Conservation (phyloP, 2,113 vertebrate species). For the Tragelaphus strepsiceros region DNA sequence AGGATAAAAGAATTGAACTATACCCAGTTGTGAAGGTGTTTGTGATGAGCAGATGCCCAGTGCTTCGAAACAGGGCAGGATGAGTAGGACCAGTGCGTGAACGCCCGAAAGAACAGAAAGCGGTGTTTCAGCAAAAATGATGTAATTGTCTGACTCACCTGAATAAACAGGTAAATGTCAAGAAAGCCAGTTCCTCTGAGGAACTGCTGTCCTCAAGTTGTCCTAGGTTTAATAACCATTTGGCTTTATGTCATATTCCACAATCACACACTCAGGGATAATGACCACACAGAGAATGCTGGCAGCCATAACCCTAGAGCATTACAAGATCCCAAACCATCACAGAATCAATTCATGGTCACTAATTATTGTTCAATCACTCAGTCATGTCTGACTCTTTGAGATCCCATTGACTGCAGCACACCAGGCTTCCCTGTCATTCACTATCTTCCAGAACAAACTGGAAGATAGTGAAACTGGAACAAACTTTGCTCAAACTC, state of each 20-base stretch:
- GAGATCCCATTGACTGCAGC: background rate
- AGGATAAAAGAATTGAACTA: background rate
- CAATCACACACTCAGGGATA: background rate
- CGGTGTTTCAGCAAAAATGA: background rate
- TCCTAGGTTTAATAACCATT: background rate
- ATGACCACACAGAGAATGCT: background rate
- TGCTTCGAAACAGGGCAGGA: too few relatives aligned
- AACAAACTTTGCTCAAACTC: background rate
- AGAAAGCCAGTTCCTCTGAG: background rate
- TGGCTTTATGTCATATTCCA: background rate
- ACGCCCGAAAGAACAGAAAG: background rate
- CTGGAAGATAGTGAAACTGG: too few relatives aligned
- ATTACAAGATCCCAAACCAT: background rate
- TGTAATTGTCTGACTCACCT: background rate
- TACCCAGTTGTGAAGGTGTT: background rate
- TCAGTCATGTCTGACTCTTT: background rate
- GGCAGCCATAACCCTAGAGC: accelerated
- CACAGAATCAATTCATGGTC: background rate
- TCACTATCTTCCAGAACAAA: background rate
- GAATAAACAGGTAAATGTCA: background rate
- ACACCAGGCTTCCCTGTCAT: background rate
- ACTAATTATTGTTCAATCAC: background rate
- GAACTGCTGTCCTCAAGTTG: accelerated
- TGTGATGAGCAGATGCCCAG: background rate
- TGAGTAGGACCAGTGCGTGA: background rate